Percentiles rank a stretch among this genome's conserved stretches.
Evolutionary conservation across 2,888 invertebrate species (phyloP).

Genomic region (Cistogaster globosa): DNA sequence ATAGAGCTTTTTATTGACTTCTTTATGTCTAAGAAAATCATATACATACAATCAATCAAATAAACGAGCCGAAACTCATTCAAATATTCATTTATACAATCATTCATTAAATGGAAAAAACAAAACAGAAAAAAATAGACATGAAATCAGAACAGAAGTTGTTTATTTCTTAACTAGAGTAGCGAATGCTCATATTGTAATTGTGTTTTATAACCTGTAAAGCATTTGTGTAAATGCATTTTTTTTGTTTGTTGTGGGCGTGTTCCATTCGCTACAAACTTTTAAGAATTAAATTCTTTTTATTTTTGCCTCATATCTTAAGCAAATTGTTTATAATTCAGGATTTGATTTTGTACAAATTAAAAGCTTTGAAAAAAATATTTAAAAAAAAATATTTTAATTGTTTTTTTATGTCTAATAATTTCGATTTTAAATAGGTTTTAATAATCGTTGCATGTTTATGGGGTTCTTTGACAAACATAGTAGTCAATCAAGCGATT

Average conservation of each 20-base stretch:
- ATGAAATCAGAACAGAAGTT: conserved; percentile 37
- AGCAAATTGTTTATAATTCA: too few species aligned
- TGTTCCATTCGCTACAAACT: conserved; percentile 40
- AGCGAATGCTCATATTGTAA: background rate
- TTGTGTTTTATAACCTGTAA: conserved; percentile 19
- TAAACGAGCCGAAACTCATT: conserved; percentile 44
- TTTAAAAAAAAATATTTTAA: too few species aligned
- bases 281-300: conserved; percentile 40
- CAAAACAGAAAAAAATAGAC: background rate
- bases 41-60: conserved; percentile 58
- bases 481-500: too few species aligned
- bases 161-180: background rate
- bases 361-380: too few species aligned
- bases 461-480: too few species aligned
- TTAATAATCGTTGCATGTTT: too few species aligned
- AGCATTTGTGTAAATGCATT: conserved; percentile 20
- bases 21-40: too few species aligned
- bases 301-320: background rate
- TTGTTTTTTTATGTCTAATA: too few species aligned
- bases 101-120: conserved; percentile 35
- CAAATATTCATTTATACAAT: conserved; percentile 20
- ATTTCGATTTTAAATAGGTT: too few species aligned
- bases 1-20: conserved; percentile 7
- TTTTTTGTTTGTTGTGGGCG: conserved; percentile 56
- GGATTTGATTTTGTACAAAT: too few species aligned